Evolutionary conservation across 2,888 invertebrate genomes (phyloP), one percentile per base, ranked within the genome.

Genomic region (Agrochola lota): DNA sequence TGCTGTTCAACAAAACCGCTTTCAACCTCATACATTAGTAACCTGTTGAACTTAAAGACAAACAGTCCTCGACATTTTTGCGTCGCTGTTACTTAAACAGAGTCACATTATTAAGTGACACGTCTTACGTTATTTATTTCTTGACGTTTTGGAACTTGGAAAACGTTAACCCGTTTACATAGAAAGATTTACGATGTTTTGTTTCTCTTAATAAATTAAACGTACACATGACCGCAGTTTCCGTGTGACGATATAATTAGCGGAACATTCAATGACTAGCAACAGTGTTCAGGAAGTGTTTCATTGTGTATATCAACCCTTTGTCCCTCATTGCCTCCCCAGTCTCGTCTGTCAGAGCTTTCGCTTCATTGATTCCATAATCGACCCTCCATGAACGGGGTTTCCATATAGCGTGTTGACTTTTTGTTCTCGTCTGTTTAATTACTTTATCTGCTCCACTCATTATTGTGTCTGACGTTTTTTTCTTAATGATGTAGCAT

Each of bases 201-300:
- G 76, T 71, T 74, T 72, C 55, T 46, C 55, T 30, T 59, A 76
- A 79, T 75, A 68, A 85, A 80, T 72, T 73, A 49, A 63, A 74
- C 69, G 63, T 74, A 73, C 77, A 77, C 71, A 78, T 64, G 77
- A 72, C 71, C 72, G 82, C 90, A 88, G 86, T 90, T 90, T 91
- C 85, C 84, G 78, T 85, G 78, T 81, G 79, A 83, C 83, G 87
- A 84, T 86, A 84, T 91, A 93, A 94, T 94, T 94, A 94, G 91
- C 87, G 78, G 81, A 82, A 88, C 88, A 89, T 91, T 93, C 90
- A 93, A 84, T 91, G 89, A 86, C 87, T 87, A 89, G 87, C 85
- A 86, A 93, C 90, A 92, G 90, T 90, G 89, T 92, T 90, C 92
- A 90, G 91, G 91, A 94, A 94, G 92, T 94, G 95, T 93, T 94